phyloP scores from a whole-genome alignment of 2,113 vertebrate genomes.

The Erinaceus europaeus region DNA sequence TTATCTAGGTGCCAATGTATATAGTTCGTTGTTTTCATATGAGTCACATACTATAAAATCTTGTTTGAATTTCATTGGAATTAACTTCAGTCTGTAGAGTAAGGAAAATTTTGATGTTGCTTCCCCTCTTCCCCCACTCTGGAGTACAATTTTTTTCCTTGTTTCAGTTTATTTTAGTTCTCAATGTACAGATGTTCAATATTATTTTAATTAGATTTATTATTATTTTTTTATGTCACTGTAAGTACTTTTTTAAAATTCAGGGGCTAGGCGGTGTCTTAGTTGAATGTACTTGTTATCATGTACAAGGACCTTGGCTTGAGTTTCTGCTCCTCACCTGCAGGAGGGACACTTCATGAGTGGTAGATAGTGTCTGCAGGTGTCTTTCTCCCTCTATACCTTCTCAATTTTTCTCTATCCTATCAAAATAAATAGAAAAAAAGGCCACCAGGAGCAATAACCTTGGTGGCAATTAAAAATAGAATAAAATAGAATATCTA shows the following conservation, averaged over 20 bases:
- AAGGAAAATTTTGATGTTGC: background rate
- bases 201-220: background rate
- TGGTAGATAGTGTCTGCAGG: too few relatives aligned
- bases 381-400: too few relatives aligned
- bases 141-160: background rate
- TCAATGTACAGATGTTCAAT: background rate
- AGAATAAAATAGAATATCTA: too few relatives aligned
- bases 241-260: background rate
- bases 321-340: too few relatives aligned
- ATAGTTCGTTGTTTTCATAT: background rate
- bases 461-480: too few relatives aligned
- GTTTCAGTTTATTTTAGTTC: conserved; percentile 8
- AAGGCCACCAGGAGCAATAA: too few relatives aligned
- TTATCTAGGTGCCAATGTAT: background rate
- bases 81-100: background rate
- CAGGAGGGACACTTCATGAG: too few relatives aligned
- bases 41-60: background rate
- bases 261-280: background rate
- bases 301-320: too few relatives aligned
- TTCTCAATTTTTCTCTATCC: too few relatives aligned
- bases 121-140: background rate
- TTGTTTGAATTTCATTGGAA: background rate
- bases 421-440: too few relatives aligned
- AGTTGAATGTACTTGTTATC: too few relatives aligned
- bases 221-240: background rate